phyloP scores from a whole-genome alignment of 2,797 vertebrate species.

The Lacerta agilis region DNA sequence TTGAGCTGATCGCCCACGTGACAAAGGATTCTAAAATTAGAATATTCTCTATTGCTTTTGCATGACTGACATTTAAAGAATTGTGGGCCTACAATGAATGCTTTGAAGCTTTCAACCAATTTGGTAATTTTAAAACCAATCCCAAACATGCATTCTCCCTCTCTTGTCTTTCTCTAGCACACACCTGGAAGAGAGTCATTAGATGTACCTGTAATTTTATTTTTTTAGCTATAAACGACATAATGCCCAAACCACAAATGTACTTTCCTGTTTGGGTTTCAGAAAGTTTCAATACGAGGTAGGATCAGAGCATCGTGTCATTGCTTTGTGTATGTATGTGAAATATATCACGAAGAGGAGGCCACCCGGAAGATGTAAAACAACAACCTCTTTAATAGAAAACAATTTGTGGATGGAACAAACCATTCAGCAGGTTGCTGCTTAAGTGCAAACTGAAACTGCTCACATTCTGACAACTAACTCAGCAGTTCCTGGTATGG shows the following conservation, averaged over 20 bases:
- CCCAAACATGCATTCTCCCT: not conserved
- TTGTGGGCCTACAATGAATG: not conserved
- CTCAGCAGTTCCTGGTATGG: no score
- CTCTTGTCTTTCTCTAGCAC: not conserved
- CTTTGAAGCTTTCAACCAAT: not conserved
- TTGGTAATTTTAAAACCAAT: not conserved
- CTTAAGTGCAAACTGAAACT: no score
- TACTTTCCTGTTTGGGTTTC: not conserved
- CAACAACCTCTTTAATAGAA: no score
- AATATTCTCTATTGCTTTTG: not conserved
- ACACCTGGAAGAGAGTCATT: rapidly evolving
- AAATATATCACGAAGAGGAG: not conserved
- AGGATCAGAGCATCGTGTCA: not conserved
- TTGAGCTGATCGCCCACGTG: not conserved
- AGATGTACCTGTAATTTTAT: rapidly evolving
- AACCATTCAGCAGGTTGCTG: no score
- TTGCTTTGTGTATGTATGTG: not conserved
- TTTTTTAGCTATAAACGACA: not conserved
- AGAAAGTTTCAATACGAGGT: not conserved
- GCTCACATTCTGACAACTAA: no score
- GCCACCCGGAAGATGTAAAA: not conserved
- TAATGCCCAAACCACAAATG: not conserved
- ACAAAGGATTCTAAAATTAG: not conserved
- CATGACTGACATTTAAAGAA: not conserved
- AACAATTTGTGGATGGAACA: no score